Evolutionary conservation across 2,797 vertebrate species (phyloP), one percentile per base, ranked within the genome.

Genomic region (Alcedo quadribrachys): DNA sequence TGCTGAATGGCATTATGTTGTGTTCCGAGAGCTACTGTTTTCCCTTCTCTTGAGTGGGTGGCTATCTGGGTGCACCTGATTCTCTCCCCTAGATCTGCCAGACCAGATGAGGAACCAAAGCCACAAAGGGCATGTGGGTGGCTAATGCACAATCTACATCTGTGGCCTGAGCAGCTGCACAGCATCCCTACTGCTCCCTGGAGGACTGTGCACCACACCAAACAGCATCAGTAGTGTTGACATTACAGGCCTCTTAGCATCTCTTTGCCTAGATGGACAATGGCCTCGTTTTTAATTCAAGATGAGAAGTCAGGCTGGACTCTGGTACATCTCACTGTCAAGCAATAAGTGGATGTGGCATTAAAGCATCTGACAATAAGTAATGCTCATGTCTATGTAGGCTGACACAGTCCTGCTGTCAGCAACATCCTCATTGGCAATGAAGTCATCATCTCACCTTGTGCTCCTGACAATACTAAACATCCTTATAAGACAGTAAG

Each of bases 11-110:
- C 42, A 46, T 19, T 33, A 60, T 0, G 0, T 51, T 27, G 40
- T 32, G 40, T 60, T 67, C 48, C 45, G 51, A 40, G 0, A 20
- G 35, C 48, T 81, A 8, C 45, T 28, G 24, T 5, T 28, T 57
- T 11, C 12, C 20, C 69, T 17, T 1, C 1, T 20, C 45, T 9
- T 42, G 6, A 37, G 14, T 1, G 0, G 73, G 51, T 48, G 24
- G 46, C 83, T 78, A 32, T 50, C 77, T n/a, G 70, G 50, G 55
- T 35, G 66, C 32, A 71, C 33, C 73, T 32, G 27, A 37, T 63
- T 50, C 67, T 51, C 37, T 46, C 70, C 54, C 16, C 7, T 27
- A 63, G 22, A 2, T 43, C 61, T 78, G 66, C 57, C 18, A 79
- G n/a, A 75, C 3, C n/a, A 84, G 71, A 57, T 6, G 9, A 62